Evolutionary conservation across 1,140 invertebrate species (phyloP).

Genomic region (Drosophila ercepeae): DNA sequence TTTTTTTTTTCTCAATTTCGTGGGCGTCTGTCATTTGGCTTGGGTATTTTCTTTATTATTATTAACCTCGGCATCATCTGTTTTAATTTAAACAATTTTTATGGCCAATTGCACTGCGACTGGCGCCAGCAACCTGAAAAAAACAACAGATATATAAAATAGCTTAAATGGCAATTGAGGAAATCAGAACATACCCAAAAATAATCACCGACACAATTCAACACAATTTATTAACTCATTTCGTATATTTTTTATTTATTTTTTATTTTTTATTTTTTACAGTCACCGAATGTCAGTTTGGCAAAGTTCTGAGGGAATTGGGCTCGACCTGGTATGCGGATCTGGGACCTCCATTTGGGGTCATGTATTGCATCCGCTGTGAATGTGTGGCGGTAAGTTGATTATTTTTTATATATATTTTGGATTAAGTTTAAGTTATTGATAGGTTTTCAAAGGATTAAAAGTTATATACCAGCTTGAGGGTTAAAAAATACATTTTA

Average conservation of each 20-base stretch:
- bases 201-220: background rate
- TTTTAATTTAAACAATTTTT: conserved; percentile 12
- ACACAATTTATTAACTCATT: background rate
- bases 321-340: conserved; percentile 95
- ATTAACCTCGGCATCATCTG: conserved; percentile 24
- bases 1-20: background rate
- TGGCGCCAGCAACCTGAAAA: conserved; percentile 47
- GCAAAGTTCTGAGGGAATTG: conserved; percentile 92
- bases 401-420: background rate
- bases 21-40: conserved; percentile 35
- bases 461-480: too few relatives aligned
- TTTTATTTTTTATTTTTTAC: conserved; percentile 33
- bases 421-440: background rate
- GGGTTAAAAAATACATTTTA: too few relatives aligned
- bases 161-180: conserved; percentile 46
- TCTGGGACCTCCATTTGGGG: conserved; percentile 94
- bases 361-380: conserved; percentile 97
- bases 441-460: background rate
- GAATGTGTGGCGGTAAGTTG: conserved; percentile 94
- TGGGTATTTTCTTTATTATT: conserved; percentile 25
- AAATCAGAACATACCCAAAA: conserved; percentile 9
- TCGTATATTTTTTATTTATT: conserved; percentile 1
- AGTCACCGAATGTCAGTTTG: conserved; percentile 95
- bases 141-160: too few relatives aligned
- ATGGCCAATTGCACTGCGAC: conserved; percentile 44